Evolutionary conservation across 2,113 vertebrate genomes (phyloP).

Genomic region (Pongo abelii): DNA sequence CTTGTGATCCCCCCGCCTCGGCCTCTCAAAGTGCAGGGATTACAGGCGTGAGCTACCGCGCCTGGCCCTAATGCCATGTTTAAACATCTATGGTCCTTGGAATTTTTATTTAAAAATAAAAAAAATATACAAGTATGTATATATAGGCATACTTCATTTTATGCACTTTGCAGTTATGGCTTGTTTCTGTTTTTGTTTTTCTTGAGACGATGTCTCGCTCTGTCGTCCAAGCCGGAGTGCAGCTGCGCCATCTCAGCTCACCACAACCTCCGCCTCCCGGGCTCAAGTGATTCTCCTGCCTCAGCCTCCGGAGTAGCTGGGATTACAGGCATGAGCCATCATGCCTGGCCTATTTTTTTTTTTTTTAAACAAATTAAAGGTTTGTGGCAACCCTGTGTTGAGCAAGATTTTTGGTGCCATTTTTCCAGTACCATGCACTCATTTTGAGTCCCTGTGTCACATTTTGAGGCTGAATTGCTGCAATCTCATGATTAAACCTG

Average conservation of each 20-base stretch:
- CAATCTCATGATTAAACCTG: too few relatives aligned
- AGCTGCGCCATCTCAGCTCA: background rate
- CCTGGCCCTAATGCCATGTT: background rate
- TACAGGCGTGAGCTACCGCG: too few relatives aligned
- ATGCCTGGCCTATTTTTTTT: background rate
- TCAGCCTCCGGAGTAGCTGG: background rate
- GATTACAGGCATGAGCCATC: background rate
- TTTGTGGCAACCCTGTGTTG: background rate
- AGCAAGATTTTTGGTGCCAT: background rate
- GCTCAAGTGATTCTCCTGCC: too few relatives aligned
- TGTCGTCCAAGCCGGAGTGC: background rate
- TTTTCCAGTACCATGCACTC: background rate
- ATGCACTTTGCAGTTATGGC: background rate
- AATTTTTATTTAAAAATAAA: background rate
- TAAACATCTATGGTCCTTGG: background rate
- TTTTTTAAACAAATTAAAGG: background rate
- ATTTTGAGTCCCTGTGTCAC: background rate
- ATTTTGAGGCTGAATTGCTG: too few relatives aligned
- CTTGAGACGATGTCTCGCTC: background rate
- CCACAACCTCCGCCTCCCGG: too few relatives aligned
- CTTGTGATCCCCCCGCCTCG: too few relatives aligned
- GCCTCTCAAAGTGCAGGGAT: too few relatives aligned
- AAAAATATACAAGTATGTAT: background rate
- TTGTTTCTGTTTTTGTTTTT: background rate
- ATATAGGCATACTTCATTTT: background rate